Evolutionary conservation across 2,888 invertebrate species (phyloP), one percentile per base, ranked within the genome.

Genomic region (Drosophila falleni): DNA sequence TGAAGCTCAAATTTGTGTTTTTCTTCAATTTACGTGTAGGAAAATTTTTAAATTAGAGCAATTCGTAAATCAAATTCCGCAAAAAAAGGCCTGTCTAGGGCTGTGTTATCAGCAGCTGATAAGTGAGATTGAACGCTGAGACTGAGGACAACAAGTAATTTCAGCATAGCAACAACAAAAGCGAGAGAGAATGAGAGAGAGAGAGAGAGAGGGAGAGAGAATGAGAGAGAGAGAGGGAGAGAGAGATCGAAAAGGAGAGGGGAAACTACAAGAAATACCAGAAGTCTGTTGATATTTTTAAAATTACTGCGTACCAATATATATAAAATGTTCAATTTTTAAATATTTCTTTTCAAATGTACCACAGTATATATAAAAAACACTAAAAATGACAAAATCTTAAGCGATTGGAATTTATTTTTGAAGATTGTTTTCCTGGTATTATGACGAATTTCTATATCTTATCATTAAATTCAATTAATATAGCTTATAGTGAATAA

Each of bases 91-190:
- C 56, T 41, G 76, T 29, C 55, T 15, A 47, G 11, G 37, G 16
- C 46, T 63, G 55, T 80, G 75, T 84, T 81, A 81, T 78, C 44
- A 44, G 35, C 44, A 33, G 16, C 8, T 53, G 71, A 55, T 49
- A 50, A 59, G 51, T 29, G 39, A n/a, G 26, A 47, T 31, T 39
- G 33, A 42, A 56, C 35, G 56, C 19, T 33, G 60, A 46, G 6
- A 10, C 23, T 31, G 39, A 9, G 44, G 66, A 10, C 53, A 54
- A 26, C 51, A 47, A 51, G 42, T 41, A 53, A 33, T 35, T 60
- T 46, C 46, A 29, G 50, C 66, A 35, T 81, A 46, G 66, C 67
- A 85, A 82, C 83, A 76, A 67, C 42, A 62, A 65, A 55, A 16
- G 1, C n/a, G 1, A 11, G 2, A 54, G 9, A 16, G 26, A 9